These are phyloP conservation scores for Tinamus major DNA, from an alignment of 2,797 vertebrate species.

Conservation along the genomic window DNA sequence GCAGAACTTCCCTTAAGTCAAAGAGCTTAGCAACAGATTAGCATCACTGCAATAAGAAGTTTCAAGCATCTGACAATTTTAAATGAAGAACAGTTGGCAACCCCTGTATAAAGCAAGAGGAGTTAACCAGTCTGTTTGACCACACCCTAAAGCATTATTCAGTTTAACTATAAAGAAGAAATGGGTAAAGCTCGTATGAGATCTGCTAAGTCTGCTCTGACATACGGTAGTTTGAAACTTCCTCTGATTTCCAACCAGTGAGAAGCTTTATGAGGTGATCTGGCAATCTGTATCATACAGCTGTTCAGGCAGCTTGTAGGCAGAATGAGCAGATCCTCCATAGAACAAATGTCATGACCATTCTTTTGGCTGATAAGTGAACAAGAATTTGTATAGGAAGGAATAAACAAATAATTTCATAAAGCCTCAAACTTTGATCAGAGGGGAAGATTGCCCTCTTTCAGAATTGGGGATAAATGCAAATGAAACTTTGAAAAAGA, in stretches of 20 bases:
- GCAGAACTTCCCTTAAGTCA: background rate
- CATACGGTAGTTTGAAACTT: background rate
- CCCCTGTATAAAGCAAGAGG: background rate
- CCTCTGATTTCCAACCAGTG: background rate
- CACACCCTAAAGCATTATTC: background rate
- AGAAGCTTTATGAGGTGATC: background rate
- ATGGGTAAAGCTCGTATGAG: background rate
- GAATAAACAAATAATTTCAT: conserved; percentile 1
- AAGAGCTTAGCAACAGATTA: background rate
- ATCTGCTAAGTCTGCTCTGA: background rate
- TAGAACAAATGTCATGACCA: background rate
- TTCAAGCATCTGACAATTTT: background rate
- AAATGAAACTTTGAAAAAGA: background rate
- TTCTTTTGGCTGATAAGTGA: background rate
- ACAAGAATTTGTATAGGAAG: background rate
- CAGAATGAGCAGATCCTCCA: background rate
- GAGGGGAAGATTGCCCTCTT: background rate
- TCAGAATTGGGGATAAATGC: background rate
- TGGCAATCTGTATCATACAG: conserved; percentile 25
- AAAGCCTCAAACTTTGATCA: background rate
- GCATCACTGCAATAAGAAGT: background rate
- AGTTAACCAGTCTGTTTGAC: background rate
- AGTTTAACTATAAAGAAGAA: background rate
- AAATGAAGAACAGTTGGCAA: background rate
- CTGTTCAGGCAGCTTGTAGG: conserved; percentile 14